Percentiles rank a stretch among this genome's conserved stretches.
Conservation (phyloP, 2,888 invertebrate genomes). For the Allolobophora icterica region DNA sequence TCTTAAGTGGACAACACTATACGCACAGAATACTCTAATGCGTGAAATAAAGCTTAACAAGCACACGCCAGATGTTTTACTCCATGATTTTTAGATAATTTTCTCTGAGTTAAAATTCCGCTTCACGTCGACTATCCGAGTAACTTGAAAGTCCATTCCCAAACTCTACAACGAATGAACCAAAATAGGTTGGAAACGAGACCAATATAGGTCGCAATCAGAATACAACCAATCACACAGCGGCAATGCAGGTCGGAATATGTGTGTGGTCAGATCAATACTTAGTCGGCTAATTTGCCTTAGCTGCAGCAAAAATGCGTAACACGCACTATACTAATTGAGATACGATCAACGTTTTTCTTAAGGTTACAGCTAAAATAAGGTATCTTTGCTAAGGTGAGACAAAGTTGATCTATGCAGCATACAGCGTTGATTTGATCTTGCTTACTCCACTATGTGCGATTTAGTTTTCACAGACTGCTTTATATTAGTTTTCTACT, state of each 20-base stretch:
- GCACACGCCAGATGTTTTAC: background rate
- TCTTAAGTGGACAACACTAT: background rate
- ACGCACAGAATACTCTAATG: background rate
- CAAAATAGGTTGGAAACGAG: conserved; percentile 8
- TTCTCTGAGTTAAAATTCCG: background rate
- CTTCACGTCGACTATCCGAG: background rate
- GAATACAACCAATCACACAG: background rate
- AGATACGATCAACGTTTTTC: background rate
- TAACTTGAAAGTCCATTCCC: background rate
- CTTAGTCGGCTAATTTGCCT: background rate
- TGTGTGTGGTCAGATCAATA: conserved; percentile 13
- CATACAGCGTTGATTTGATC: background rate
- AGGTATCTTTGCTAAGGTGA: background rate
- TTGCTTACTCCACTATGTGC: background rate
- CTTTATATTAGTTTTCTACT: background rate
- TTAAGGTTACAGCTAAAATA: background rate
- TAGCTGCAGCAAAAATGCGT: background rate
- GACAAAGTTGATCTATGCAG: background rate
- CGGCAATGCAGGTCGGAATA: background rate
- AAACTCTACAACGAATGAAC: background rate
- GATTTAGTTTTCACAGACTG: background rate
- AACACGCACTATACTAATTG: background rate
- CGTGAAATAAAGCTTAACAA: background rate
- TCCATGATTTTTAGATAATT: background rate
- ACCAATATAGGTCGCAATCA: background rate